Evolutionary conservation across 2,113 vertebrate species (phyloP).

Genomic region (Scomber japonicus): DNA sequence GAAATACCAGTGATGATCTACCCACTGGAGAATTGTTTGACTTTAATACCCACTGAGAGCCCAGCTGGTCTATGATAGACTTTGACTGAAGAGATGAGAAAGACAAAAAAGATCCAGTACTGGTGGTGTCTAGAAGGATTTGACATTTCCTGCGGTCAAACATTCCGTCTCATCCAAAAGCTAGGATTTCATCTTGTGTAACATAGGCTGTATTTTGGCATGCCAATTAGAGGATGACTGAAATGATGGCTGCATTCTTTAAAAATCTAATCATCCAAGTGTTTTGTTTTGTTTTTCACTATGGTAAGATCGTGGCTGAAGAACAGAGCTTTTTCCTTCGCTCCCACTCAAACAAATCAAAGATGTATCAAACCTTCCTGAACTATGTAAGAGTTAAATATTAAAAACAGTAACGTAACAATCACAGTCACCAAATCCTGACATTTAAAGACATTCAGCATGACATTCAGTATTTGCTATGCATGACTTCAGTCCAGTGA

Average conservation of each 20-base stretch:
- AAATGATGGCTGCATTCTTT: too few relatives aligned
- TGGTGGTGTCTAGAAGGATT: too few relatives aligned
- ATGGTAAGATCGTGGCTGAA: too few relatives aligned
- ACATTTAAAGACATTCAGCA: neutral
- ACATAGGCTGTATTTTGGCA: neutral
- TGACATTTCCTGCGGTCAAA: neutral
- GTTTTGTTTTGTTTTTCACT: neutral
- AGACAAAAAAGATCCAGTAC: neutral
- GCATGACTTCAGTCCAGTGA: neutral
- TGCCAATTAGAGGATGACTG: neutral
- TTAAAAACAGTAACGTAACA: neutral
- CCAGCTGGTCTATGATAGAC: neutral
- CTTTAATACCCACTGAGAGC: constrained; percentile 2
- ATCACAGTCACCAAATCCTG: neutral
- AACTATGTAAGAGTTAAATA: neutral
- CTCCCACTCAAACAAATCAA: neutral
- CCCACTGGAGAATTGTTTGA: neutral
- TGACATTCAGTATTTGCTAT: neutral
- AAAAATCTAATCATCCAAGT: neutral
- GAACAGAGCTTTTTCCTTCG: too few relatives aligned
- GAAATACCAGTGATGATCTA: neutral
- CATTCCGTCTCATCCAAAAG: neutral
- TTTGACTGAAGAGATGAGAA: neutral
- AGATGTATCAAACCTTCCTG: neutral
- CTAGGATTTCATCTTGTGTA: too few relatives aligned